Evolutionary conservation across 2,888 invertebrate species (phyloP).

Genomic region (Cepaea hortensis): DNA sequence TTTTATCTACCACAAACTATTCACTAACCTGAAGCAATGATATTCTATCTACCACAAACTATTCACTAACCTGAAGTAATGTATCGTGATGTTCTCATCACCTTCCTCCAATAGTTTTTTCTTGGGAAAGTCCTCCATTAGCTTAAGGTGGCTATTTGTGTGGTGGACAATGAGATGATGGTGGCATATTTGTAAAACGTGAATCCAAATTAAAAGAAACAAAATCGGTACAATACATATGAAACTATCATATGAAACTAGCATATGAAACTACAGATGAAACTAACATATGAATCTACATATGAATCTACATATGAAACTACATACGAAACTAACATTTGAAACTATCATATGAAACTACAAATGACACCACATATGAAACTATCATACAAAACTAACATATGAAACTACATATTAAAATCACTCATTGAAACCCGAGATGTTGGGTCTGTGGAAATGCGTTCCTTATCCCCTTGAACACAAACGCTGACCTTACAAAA

Average conservation of each 20-base stretch:
- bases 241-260: neutral
- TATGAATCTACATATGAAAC: too few relatives aligned
- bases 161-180: neutral
- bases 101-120: constrained; percentile 34
- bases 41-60: neutral
- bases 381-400: neutral
- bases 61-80: constrained; percentile 29
- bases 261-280: too few relatives aligned
- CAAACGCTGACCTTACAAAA: too few relatives aligned
- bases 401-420: too few relatives aligned
- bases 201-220: neutral
- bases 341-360: too few relatives aligned
- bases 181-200: neutral
- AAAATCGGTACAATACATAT: neutral
- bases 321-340: too few relatives aligned
- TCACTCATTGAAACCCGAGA: too few relatives aligned
- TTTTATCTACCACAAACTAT: neutral
- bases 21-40: neutral
- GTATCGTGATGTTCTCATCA: constrained; percentile 29
- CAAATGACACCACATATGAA: neutral
- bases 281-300: too few relatives aligned
- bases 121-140: constrained; percentile 28
- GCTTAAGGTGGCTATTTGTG: constrained; percentile 9
- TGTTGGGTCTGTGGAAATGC: too few relatives aligned
- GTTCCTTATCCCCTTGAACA: too few relatives aligned